Evolutionary conservation across 2,888 invertebrate species (phyloP), one percentile per base, ranked within the genome.

Genomic region (Hylaea fasciaria): DNA sequence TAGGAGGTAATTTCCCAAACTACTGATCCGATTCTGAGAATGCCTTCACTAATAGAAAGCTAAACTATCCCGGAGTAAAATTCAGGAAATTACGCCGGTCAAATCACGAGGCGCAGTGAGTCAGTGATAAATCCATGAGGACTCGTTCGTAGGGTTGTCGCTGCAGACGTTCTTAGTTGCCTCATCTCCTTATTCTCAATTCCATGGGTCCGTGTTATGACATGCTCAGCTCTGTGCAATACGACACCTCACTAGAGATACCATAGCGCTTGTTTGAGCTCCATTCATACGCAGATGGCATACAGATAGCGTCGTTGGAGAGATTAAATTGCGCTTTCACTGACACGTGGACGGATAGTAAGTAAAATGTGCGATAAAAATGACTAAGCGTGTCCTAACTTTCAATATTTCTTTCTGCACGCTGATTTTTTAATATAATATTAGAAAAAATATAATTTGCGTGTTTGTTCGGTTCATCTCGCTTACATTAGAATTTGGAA

Each of bases 281-380:
- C 74, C 71, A 81, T 81, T 83, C 85, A 83, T 64, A 48, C 67
- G 68, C 82, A 84, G 88, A 88, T 89, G 73, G 85, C 83, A 82
- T 80, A 81, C 81, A 85, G 87, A 88, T 86, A 86, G 80, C 76
- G 68, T 22, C 74, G 74, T 77, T 82, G 69, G 70, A 55, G 74
- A 76, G 82, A 83, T 83, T 82, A 77, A 81, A 85, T 83, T 80
- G 80, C 76, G 64, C 71, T 66, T 70, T 73, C 54, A 45, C 54
- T 54, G 37, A 43, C 11, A 14, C n/a, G 22, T 22, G 5, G 3
- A 5, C 5, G 12, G n/a, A 39, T 4, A 39, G 12, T 10, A 39
- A 39, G 35, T 9, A 29, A 4, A 29, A 29, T 7, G 5, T 9
- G 29, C 9, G 35, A 35, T 8, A 5, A 35, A 35, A 35, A 8